Base-by-base conservation (phyloP, 2,797 vertebrate genomes). In the Buceros bicornis region DNA sequence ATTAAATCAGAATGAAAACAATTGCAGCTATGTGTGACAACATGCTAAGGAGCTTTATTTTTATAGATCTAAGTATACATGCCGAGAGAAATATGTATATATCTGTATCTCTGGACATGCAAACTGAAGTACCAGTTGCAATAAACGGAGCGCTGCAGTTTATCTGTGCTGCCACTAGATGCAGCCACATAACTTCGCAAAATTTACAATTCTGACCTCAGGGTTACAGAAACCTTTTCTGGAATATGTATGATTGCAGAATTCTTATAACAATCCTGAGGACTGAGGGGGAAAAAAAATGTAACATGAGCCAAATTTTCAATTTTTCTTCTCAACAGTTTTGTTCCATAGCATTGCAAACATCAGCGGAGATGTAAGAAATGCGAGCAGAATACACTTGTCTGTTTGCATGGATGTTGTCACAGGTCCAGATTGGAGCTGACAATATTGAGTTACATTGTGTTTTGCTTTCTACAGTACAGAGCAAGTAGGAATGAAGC, bases 121-220 rank as follows among this genome's bases (percentile, higher is more conserved):
- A 69, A 73, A 82, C 0, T 51, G 33, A 57, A 79, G 37, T 6
- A 54, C 6, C 28, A 71, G 83, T 13, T 56, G 88, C 72, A 88
- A 54, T 26, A 21, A 58, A 20, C 16, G 24, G 15, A 48, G 51
- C 8, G 28, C 26, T 96, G 97, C 90, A 96, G 76, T 92, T 78
- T 16, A 37, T 0, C 3, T 10, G 6, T 56, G 19, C 24, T 33
- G 74, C 95, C 98, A 96, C 97, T 87, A 98, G 98, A 94, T 97
- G 97, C 95, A 85, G 94, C 93, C 91, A 95, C 70, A 95, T 18
- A 81, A 89, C 94, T 82, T 95, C 60, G n/a, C 67, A 95, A 96
- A 95, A 91, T 18, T 37, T 25, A 14, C 40, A 42, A 50, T 6
- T 18, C 10, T 60, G 28, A 57, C 73, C 45, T 78, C 78, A 40